Base-by-base conservation (phyloP, 2,888 invertebrate species). In the Malthinus flaveolus region DNA sequence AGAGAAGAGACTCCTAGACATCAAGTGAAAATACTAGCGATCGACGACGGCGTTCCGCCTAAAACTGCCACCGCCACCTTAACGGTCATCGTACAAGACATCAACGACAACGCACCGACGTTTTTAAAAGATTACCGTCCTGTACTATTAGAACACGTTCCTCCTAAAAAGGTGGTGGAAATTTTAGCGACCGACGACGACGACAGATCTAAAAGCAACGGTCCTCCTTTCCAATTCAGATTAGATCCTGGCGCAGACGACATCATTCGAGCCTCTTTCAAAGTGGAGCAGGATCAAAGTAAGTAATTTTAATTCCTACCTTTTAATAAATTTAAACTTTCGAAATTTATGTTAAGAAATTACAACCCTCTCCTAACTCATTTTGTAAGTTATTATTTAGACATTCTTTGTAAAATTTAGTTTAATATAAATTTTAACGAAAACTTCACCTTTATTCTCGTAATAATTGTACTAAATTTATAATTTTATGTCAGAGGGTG, bases 281-380 rank as follows among this genome's bases (percentile, higher is more conserved):
- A 93, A 83, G 95, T 98, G 51, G 94, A 95, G 78, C 97, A 97
- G 81, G 95, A 96, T 83, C 95, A 93, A 80, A 95, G 91, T 91
- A 78, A 85, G 88, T 84, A 44, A 9, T 10, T 23, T 23, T 23
- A 23, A 23, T 23, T 5, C 23, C 23, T 5, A 23, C 23, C 23
- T 23, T 2, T 23, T 23, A 23, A 23, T 23, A 23, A 23, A 23
- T 23, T 23, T 23, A 23, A 23, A 23, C 3, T 23, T 23, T 23
- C 23, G 5, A 23, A 23, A 23, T 3, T 23, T 23, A 5, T 23
- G 2, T 23, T 5, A 23, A 23, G 3, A 23, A 13, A 15, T 42
- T 15, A 6, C 8, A 13, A 7, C 37, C 37, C 15, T 12, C 37
- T 37, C 12, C 12, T n/a, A 15, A 13, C n/a, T 42, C 7, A 39